Conservation (phyloP, 2,888 invertebrate species). For the Nasonia oneida region DNA sequence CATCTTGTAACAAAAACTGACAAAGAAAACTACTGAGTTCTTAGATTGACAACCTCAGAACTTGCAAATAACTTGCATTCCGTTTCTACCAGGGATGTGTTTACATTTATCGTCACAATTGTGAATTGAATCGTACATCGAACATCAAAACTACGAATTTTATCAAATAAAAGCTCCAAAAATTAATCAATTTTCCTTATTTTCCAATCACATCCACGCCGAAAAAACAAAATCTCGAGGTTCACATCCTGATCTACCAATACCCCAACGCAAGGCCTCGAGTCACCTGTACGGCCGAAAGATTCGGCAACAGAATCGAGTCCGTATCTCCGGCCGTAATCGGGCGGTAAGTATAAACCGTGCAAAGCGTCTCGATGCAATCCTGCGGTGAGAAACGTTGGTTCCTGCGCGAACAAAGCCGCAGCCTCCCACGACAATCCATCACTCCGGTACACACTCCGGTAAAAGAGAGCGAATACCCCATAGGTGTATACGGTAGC, state of each 20-base stretch:
- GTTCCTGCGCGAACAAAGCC: not conserved
- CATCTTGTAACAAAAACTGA: too few relatives aligned
- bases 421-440: constrained; percentile 5
- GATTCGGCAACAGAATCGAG: not conserved
- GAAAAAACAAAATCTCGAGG: too few relatives aligned
- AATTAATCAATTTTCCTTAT: too few relatives aligned
- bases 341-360: not conserved
- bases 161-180: too few relatives aligned
- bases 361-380: constrained; percentile 5
- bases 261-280: not conserved
- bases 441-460: not conserved
- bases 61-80: too few relatives aligned
- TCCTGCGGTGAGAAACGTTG: not conserved
- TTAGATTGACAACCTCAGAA: too few relatives aligned
- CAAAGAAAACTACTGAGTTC: too few relatives aligned
- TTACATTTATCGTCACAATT: too few relatives aligned
- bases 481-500: not conserved
- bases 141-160: too few relatives aligned
- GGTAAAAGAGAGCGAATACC: not conserved
- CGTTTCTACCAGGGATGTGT: too few relatives aligned
- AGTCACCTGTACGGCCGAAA: not conserved
- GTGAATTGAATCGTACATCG: too few relatives aligned
- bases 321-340: not conserved
- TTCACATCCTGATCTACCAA: not conserved
- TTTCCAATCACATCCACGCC: too few relatives aligned